phyloP scores from a whole-genome alignment of 1,140 invertebrate genomes.

The Drosophila rhopaloa region DNA sequence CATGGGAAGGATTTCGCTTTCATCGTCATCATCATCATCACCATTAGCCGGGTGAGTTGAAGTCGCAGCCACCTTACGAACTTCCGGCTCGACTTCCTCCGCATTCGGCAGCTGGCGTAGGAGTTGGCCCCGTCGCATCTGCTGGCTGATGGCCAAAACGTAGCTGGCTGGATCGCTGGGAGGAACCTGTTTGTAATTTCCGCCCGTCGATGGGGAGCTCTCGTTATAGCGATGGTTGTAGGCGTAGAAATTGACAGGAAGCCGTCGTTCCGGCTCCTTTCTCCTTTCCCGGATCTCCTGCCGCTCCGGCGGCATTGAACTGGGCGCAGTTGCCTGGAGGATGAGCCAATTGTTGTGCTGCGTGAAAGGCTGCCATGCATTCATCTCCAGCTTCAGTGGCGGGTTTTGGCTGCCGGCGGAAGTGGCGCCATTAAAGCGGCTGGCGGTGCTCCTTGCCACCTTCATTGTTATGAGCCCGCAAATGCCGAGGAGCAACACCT shows the following conservation, averaged over 20 bases:
- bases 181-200: conserved; percentile 78
- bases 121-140: conserved; percentile 50
- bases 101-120: conserved; percentile 46
- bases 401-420: conserved; percentile 50
- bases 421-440: conserved; percentile 64
- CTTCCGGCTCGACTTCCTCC: conserved; percentile 57
- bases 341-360: conserved; percentile 78
- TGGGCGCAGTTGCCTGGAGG: conserved; percentile 69
- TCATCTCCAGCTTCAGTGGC: conserved; percentile 60
- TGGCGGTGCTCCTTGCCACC: conserved; percentile 22
- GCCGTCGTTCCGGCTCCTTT: conserved; percentile 31
- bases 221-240: conserved; percentile 77
- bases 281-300: conserved; percentile 17
- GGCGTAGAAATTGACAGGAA: conserved; percentile 77
- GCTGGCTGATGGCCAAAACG: conserved; percentile 67
- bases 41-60: conserved; percentile 33
- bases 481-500: conserved; percentile 54
- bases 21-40: conserved; percentile 16
- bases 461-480: conserved; percentile 46
- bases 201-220: conserved; percentile 32
- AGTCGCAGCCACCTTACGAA: conserved; percentile 19
- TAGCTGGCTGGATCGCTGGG: conserved; percentile 57
- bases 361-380: conserved; percentile 67
- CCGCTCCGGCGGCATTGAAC: conserved; percentile 41
- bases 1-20: conserved; percentile 21